phyloP scores from a whole-genome alignment of 2,113 vertebrate species.

The Mus spicilegus region DNA sequence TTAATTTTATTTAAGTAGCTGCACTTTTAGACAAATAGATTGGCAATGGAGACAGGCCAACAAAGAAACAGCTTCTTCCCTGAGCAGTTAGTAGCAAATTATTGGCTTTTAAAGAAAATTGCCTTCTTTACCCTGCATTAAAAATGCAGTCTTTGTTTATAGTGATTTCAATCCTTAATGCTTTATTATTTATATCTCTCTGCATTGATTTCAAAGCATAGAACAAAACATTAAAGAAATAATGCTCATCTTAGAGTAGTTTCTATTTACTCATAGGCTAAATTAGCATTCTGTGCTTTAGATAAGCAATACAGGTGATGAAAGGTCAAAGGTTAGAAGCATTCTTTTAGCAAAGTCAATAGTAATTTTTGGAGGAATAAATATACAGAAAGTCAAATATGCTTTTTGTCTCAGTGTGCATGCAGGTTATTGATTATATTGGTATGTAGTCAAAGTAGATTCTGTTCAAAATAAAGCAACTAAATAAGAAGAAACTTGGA shows the following conservation, averaged over 20 bases:
- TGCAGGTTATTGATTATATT: not conserved
- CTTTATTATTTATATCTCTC: constrained; percentile 42
- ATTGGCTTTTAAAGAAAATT: constrained; percentile 80
- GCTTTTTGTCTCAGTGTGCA: not conserved
- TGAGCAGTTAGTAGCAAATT: constrained; percentile 71
- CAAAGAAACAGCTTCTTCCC: constrained; percentile 63
- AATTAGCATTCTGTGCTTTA: constrained; percentile 32
- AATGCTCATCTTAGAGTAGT: constrained; percentile 44
- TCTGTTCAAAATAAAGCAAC: not conserved
- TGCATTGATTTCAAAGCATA: constrained; percentile 58
- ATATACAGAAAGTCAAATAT: not conserved
- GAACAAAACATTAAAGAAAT: constrained; percentile 53
- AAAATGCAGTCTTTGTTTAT: constrained; percentile 58
- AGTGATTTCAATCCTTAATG: constrained; percentile 63
- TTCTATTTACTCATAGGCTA: constrained; percentile 45
- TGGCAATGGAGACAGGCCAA: constrained; percentile 54
- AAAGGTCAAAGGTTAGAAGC: not conserved
- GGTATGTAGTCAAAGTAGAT: not conserved
- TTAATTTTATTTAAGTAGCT: constrained; percentile 73
- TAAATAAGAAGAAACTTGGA: not conserved
- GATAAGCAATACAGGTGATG: not conserved
- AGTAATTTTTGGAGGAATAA: not conserved
- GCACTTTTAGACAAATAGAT: constrained; percentile 73
- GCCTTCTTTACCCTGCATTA: constrained; percentile 63
- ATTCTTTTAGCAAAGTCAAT: constrained; percentile 28